phyloP scores from a whole-genome alignment of 2,888 invertebrate genomes.

The Athalia cordata region DNA sequence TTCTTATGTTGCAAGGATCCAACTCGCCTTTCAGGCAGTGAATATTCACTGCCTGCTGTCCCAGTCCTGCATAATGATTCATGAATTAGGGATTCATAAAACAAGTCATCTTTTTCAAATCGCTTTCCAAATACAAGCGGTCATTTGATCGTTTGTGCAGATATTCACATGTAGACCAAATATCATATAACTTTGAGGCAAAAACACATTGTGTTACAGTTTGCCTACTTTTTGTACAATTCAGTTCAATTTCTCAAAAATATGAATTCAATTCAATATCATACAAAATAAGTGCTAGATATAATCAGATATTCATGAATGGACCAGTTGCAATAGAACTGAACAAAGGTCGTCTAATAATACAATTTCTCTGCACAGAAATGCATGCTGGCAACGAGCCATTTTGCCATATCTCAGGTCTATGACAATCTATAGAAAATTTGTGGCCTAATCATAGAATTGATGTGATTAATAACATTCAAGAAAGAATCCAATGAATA shows the following conservation, averaged over 20 bases:
- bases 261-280: background rate
- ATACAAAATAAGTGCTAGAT: background rate
- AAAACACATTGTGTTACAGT: background rate
- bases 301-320: slow-evolving; percentile 18
- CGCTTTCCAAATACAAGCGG: too few species aligned
- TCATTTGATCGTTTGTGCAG: too few species aligned
- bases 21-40: slow-evolving; percentile 74
- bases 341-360: slow-evolving; percentile 34
- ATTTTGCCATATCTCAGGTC: background rate
- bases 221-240: background rate
- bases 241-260: background rate
- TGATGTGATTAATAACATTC: too few species aligned
- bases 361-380: slow-evolving; percentile 20
- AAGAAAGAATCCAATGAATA: too few species aligned
- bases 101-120: background rate
- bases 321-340: background rate
- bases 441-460: too few species aligned
- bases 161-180: background rate
- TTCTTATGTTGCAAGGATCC: slow-evolving; percentile 72
- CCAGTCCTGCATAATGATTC: slow-evolving; percentile 71
- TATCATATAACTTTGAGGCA: background rate
- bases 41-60: slow-evolving; percentile 75
- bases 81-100: background rate
- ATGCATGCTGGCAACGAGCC: slow-evolving; percentile 16
- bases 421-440: background rate